Percentiles rank a stretch among this genome's conserved stretches.
Evolutionary conservation across 2,797 vertebrate species (phyloP).

Genomic region (Sebastes trivittatus): DNA sequence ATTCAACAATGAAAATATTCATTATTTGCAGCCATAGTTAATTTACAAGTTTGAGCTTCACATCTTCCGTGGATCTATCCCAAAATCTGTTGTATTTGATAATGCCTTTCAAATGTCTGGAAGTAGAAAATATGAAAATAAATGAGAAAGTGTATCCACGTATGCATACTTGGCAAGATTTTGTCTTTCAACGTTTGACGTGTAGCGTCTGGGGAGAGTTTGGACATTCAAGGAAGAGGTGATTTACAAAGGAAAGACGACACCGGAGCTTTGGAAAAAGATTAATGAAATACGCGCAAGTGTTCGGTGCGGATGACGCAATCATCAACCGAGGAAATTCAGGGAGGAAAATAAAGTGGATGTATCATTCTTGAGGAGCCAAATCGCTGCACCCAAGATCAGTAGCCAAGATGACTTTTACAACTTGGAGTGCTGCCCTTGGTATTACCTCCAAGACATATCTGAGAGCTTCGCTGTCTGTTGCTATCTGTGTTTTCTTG

Average conservation of each 20-base stretch:
- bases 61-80: background rate
- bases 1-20: too few species aligned
- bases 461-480: background rate
- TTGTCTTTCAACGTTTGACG: background rate
- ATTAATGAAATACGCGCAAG: conserved; percentile 22
- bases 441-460: background rate
- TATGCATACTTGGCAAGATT: conserved; percentile 12
- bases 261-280: conserved; percentile 18
- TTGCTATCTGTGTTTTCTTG: background rate
- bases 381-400: conserved; percentile 7
- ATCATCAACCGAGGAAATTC: conserved; percentile 14
- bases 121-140: conserved; percentile 1
- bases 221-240: conserved; percentile 7
- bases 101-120: background rate
- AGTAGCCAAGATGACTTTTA: conserved; percentile 33
- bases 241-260: conserved; percentile 38
- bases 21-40: too few species aligned
- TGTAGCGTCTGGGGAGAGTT: background rate
- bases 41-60: background rate
- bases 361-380: conserved; percentile 30
- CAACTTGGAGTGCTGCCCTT: conserved; percentile 15
- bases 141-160: background rate
- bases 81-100: background rate
- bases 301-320: conserved; percentile 27
- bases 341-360: background rate